A percentile compares a stretch with the other conserved stretches of the same genome.
These are phyloP conservation scores for Chiloscyllium plagiosum DNA, from an alignment of 2,113 vertebrate species.

Conservation along the genomic window DNA sequence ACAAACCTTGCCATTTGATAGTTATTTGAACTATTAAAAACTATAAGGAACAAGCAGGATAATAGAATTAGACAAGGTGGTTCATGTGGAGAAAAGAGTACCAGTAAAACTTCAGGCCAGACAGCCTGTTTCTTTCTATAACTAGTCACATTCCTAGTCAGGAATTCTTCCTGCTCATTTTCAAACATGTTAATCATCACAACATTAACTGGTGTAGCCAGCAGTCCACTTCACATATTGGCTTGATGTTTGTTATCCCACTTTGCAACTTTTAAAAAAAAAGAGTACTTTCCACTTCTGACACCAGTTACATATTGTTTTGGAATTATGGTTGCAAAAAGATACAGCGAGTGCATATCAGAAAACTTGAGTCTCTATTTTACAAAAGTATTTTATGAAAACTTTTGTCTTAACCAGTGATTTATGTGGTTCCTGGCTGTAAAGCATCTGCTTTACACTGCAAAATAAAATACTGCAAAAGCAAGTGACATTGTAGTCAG, in stretches of 20 bases:
- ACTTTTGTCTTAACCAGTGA: background rate
- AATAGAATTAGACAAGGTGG: background rate
- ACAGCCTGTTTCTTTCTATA: background rate
- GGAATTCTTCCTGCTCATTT: background rate
- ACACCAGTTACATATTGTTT: background rate
- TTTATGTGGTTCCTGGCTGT: background rate
- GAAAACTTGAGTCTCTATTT: background rate
- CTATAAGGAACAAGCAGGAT: background rate
- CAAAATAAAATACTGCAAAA: background rate
- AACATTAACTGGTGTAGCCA: background rate
- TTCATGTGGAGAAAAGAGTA: background rate
- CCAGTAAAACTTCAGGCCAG: background rate
- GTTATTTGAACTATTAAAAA: background rate
- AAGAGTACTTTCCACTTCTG: background rate
- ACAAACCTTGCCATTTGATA: background rate
- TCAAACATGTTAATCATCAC: background rate
- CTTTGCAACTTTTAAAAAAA: background rate
- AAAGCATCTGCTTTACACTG: background rate
- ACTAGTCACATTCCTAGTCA: background rate
- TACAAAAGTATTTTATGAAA: no score
- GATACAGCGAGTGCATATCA: background rate
- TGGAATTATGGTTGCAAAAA: background rate
- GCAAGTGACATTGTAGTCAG: background rate
- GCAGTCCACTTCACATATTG: background rate
- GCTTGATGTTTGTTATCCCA: background rate